These are phyloP conservation scores for Cyclargus thomasi DNA, from an alignment of 1,140 invertebrate species.

Conservation along the genomic window DNA sequence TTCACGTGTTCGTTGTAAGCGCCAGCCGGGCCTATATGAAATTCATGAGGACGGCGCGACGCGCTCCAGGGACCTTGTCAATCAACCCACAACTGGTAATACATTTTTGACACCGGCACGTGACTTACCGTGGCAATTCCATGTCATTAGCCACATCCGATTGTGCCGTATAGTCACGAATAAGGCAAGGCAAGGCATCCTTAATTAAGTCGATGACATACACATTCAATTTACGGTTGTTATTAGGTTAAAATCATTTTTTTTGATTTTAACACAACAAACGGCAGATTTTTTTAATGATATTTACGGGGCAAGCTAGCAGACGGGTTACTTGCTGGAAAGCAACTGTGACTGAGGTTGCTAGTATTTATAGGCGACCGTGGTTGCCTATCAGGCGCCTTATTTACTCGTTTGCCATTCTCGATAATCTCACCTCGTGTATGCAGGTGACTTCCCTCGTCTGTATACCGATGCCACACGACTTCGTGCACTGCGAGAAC, in stretches of 20 bases:
- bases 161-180: neutral
- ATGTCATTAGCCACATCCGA: neutral
- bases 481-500: conserved; percentile 89
- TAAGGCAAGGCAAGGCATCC: too few species aligned
- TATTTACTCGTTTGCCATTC: too few species aligned
- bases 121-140: neutral
- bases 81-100: neutral
- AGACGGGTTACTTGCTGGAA: too few species aligned
- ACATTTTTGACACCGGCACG: neutral
- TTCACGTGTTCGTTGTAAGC: too few species aligned
- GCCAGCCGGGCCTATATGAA: neutral
- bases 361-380: neutral
- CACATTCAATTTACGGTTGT: too few species aligned
- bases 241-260: too few species aligned
- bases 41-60: neutral
- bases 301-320: too few species aligned
- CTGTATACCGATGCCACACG: conserved; percentile 94
- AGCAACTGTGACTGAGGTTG: too few species aligned
- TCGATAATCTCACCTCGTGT: conserved; percentile 82
- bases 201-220: too few species aligned
- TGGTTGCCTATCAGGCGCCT: too few species aligned
- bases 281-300: too few species aligned
- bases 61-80: neutral
- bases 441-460: conserved; percentile 92
- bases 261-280: too few species aligned